Conservation (phyloP, 2,888 invertebrate species). For the Netelia inedita region DNA sequence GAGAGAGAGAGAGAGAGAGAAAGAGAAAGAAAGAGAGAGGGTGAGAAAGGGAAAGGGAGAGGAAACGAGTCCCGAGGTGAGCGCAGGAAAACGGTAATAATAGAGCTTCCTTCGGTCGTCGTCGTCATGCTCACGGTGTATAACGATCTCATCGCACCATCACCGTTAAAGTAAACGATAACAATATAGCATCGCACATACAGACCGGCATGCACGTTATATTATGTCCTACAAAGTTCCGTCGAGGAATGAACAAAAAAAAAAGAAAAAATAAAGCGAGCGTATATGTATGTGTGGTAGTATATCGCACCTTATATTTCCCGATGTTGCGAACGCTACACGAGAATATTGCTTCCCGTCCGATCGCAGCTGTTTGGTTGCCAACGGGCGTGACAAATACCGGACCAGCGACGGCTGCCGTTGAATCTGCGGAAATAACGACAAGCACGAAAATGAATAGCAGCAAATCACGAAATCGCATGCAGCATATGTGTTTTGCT, state of each 20-base stretch:
- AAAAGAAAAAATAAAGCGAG: conserved; percentile 17
- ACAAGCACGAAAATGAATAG: conserved; percentile 73
- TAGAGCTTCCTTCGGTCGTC: conserved; percentile 48
- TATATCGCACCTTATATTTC: conserved; percentile 81
- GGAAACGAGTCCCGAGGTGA: conserved; percentile 52
- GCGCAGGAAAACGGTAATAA: conserved; percentile 60
- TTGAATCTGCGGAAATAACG: conserved; percentile 76
- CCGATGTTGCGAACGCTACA: conserved; percentile 84
- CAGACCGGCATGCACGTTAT: conserved; percentile 21
- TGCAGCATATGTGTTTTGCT: conserved; percentile 63
- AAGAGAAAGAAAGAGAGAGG: conserved; percentile 47
- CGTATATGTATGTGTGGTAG: conserved; percentile 5
- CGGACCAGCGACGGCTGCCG: conserved; percentile 75
- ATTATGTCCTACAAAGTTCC: conserved; percentile 25
- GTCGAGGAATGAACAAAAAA: conserved; percentile 5
- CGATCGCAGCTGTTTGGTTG: conserved; percentile 83
- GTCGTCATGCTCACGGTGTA: conserved; percentile 22
- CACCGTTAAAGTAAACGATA: conserved; percentile 57
- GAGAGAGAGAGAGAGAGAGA: conserved; percentile 66
- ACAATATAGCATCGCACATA: conserved; percentile 39
- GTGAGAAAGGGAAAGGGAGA: conserved; percentile 63
- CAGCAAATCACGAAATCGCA: conserved; percentile 68
- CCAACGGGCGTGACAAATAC: conserved; percentile 82
- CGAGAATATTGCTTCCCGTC: conserved; percentile 82
- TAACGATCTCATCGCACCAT: conserved; percentile 58